Percentiles rank a stretch among this genome's conserved stretches.
Evolutionary conservation across 2,113 vertebrate genomes (phyloP).

Genomic region (Peromyscus polionotus): DNA sequence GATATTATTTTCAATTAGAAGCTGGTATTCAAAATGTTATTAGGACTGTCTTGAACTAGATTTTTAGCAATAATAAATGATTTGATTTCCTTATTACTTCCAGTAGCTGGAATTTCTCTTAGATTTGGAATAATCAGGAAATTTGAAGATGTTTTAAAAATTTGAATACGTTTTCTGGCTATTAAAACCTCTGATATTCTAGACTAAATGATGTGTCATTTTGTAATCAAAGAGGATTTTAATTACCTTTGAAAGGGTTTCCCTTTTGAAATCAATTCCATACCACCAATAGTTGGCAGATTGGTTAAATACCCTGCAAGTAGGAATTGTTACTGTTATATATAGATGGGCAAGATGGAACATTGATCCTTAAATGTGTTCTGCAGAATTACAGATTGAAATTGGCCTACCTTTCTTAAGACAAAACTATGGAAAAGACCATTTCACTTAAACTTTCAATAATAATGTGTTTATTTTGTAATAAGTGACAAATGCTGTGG

Average conservation of each 20-base stretch:
- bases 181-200: background rate
- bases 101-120: background rate
- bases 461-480: constrained; percentile 37
- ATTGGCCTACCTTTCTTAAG: background rate
- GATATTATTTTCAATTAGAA: constrained; percentile 28
- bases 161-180: background rate
- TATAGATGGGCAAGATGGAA: background rate
- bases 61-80: constrained; percentile 46
- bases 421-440: constrained; percentile 27
- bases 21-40: background rate
- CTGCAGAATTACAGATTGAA: background rate
- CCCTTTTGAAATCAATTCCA: background rate
- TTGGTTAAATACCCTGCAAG: background rate
- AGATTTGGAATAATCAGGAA: background rate
- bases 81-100: constrained; percentile 5
- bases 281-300: background rate
- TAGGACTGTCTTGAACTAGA: background rate
- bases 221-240: constrained; percentile 26
- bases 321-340: background rate
- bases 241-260: constrained; percentile 31
- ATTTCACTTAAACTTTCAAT: constrained; percentile 4
- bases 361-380: background rate
- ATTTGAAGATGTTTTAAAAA: constrained; percentile 27
- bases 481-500: background rate
- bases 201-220: constrained; percentile 9